Evolutionary conservation across 2,797 vertebrate species (phyloP), one percentile per base, ranked within the genome.

Genomic region (Tachyglossus aculeatus): DNA sequence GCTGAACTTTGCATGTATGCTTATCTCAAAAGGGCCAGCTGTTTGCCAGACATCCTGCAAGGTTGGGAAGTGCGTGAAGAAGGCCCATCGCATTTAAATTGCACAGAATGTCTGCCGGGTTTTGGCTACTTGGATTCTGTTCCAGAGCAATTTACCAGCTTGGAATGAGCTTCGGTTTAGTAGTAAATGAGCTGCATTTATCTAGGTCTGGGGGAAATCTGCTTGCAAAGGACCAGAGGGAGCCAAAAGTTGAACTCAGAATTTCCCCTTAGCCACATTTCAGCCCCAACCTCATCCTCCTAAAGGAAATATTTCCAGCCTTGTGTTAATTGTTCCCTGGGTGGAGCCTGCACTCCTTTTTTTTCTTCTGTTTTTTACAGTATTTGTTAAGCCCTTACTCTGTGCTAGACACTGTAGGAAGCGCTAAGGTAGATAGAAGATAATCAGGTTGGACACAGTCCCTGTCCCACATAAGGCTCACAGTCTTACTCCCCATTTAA

Each of bases 101-200:
- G 41, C 7, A 6, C 25, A 0, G 0, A 3, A 8, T 18, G 5
- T 0, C 0, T 10, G 3, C 24, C 47, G 44, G 1, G 1, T 24
- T 31, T 22, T 27, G 53, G 22, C 25, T 55, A 45, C 16, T 25
- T 15, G 25, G 12, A 36, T 1, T 0, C 5, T 11, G 29, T 37
- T 53, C 59, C 11, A 0, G 1, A 71, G 55, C 24, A 50, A 67
- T 0, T 0, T 19, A 45, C 24, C 2, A 24, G 27, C 7, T 22
- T 38, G 33, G 25, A 47, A 45, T 58, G 38, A 5, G 39, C 4
- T 0, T n/a, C 16, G 25, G 45, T 5, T 15, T 16, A 48, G 45
- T 8, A 3, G 0, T 0, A 5, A 59, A 6, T 9, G 14, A 18
- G 55, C 38, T 24, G 22, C 7, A 54, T 25, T 37, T 24, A n/a